phyloP scores from a whole-genome alignment of 1,140 invertebrate species.

The Melanaphis sacchari region DNA sequence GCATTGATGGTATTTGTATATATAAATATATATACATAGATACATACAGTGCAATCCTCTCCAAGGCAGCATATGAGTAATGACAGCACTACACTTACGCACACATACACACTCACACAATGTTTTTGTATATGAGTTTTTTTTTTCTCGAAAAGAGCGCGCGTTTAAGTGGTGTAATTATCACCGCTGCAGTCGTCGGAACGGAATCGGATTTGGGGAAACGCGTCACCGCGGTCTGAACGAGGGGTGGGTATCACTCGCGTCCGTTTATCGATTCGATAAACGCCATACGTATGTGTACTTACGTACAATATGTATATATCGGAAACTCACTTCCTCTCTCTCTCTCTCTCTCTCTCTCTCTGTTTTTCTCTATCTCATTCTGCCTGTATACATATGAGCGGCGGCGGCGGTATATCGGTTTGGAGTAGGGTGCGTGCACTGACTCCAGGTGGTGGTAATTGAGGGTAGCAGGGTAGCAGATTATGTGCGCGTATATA shows the following conservation, averaged over 20 bases:
- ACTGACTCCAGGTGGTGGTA: constrained; percentile 55
- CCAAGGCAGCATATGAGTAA: neutral
- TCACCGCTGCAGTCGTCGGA: neutral
- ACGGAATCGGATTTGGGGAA: neutral
- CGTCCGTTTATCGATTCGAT: constrained; percentile 31
- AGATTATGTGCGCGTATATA: constrained; percentile 5
- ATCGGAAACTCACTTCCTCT: neutral
- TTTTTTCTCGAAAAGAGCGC: neutral
- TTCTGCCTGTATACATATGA: neutral
- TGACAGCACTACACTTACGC: neutral
- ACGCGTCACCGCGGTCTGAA: neutral
- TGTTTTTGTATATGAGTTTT: neutral
- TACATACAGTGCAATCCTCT: neutral
- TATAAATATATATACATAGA: neutral
- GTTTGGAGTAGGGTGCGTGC: neutral
- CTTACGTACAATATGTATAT: neutral
- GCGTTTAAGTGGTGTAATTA: constrained; percentile 12
- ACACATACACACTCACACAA: neutral
- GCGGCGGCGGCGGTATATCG: neutral
- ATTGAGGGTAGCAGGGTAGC: constrained; percentile 36
- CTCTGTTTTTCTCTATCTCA: neutral
- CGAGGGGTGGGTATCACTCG: neutral
- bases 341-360: neutral
- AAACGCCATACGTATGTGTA: constrained; percentile 3
- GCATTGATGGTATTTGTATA: neutral